phyloP scores from a whole-genome alignment of 2,797 vertebrate genomes.

The Lophotriccus pileatus region DNA sequence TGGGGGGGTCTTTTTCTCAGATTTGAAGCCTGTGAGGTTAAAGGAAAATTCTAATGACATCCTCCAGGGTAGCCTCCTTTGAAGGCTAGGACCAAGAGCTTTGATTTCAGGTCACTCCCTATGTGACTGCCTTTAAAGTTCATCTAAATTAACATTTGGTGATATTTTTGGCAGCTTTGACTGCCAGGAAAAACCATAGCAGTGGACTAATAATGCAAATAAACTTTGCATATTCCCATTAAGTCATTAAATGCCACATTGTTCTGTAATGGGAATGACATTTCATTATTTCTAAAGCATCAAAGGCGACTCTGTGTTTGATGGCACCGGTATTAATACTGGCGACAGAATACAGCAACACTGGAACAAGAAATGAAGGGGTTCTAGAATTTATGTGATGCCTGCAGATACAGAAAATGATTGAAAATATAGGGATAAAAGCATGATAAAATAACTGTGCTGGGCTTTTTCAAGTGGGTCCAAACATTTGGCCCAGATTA shows the following conservation, averaged over 20 bases:
- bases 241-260: conserved; percentile 76
- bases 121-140: conserved; percentile 71
- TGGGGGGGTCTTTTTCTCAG: neutral
- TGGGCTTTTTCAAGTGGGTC: neutral
- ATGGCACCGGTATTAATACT: conserved; percentile 25
- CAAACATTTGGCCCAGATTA: neutral
- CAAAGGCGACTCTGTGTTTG: conserved; percentile 6
- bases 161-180: conserved; percentile 67
- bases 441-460: neutral
- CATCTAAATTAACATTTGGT: conserved; percentile 70
- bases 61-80: conserved; percentile 28
- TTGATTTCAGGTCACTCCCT: conserved; percentile 68
- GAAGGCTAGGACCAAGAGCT: conserved; percentile 41
- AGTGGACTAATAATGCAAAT: conserved; percentile 65
- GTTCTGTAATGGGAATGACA: conserved; percentile 71
- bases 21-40: neutral
- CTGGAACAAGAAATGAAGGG: neutral
- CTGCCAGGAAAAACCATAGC: conserved; percentile 63
- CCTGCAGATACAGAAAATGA: neutral
- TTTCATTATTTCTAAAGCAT: conserved; percentile 72
- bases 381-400: neutral
- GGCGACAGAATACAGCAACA: conserved; percentile 10
- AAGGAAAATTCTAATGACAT: conserved; percentile 36
- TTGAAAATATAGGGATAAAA: neutral
- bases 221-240: conserved; percentile 63